Conservation (phyloP, 2,113 vertebrate species). For the Scortum barcoo region DNA sequence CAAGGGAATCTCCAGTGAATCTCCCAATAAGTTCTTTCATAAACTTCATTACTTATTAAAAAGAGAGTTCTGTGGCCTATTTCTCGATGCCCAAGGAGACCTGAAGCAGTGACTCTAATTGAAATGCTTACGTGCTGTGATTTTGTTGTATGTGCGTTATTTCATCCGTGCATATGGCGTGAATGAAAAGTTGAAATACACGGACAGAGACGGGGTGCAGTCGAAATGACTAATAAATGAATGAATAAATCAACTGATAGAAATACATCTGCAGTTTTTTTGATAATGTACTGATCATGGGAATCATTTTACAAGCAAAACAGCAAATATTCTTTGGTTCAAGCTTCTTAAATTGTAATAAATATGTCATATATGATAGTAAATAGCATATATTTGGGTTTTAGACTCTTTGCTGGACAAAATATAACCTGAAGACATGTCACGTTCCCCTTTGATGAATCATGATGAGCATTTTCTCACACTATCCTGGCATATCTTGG, state of each 20-base stretch:
- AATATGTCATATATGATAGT: background rate
- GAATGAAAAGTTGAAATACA: background rate
- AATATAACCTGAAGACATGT: background rate
- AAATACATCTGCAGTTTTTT: background rate
- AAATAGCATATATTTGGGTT: background rate
- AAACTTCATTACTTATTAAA: conserved; percentile 23
- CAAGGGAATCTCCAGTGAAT: background rate
- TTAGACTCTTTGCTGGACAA: background rate
- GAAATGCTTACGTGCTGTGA: background rate
- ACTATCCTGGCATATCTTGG: background rate
- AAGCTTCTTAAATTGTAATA: too few relatives aligned
- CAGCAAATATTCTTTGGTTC: background rate
- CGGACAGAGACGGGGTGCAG: background rate
- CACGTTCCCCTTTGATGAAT: background rate
- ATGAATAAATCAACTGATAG: background rate
- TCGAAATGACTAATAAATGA: background rate
- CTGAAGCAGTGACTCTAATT: background rate
- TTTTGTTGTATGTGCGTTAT: background rate
- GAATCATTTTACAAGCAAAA: background rate
- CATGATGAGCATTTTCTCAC: background rate
- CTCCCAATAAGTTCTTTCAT: conserved; percentile 6
- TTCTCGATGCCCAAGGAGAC: background rate
- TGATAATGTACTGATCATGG: background rate
- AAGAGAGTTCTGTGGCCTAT: conserved; percentile 15
- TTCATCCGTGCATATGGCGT: background rate